Evolutionary conservation across 1,140 invertebrate species (phyloP), one percentile per base, ranked within the genome.

Genomic region (Hylaeus anthracinus): DNA sequence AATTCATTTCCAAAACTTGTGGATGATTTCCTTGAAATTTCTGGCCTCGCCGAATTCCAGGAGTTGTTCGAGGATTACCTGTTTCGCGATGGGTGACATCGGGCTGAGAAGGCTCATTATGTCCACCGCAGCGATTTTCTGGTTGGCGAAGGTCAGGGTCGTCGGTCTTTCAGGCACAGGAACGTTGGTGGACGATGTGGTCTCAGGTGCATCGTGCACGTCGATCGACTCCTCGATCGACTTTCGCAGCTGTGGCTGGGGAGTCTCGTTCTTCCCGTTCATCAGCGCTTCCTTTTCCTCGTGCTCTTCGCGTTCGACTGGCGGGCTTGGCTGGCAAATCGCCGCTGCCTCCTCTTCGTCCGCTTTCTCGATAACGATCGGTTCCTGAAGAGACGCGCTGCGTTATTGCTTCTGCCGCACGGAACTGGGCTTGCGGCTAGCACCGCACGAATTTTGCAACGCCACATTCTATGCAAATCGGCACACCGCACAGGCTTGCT

Each of bases 381-480:
- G 90, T 90, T 91, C 90, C 90, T 92, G 86, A 83, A 81, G 86
- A 87, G 76, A 87, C 64, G 79, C 45, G 56, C 71, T 26, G 64
- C 41, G 45, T 72, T 88, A 78, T 87, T 84, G 58, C 73, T 66
- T 63, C 60, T 73, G 41, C n/a, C 12, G 60, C 67, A 67, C 63
- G 55, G 72, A 72, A 83, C 65, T 48, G 55, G 69, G 76, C 55
- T 67, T 67, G 66, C 81, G 55, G 85, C 83, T 83, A 86, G 81
- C 83, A 84, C 84, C 88, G 82, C 67, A 87, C 86, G 79, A 89
- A 90, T 92, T 90, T 93, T 86, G 91, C 91, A 91, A 92, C 89
- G 91, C 90, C 81, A 90, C 92, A 92, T 93, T 93, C 92, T 92
- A 93, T 91, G 90, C 86, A 91, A 90, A 92, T 93, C 66, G 77